Base-by-base conservation (phyloP, 1,140 invertebrate genomes). In the Zelostemma sp. region DNA sequence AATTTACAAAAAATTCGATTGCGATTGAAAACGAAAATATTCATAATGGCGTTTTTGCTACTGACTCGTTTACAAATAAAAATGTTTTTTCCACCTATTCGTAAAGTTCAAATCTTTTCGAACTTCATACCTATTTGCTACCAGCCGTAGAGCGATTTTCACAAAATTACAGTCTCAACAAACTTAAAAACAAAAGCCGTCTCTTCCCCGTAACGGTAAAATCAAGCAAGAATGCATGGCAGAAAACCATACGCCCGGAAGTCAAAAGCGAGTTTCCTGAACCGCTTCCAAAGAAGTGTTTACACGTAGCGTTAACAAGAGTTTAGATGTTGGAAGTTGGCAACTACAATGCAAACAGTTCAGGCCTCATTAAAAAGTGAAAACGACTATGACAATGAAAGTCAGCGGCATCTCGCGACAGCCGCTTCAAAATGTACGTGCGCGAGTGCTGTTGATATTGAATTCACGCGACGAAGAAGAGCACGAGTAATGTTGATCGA, bases 381-480 rank as follows among this genome's bases (percentile, higher is more conserved):
- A 16, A 43, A 14, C 41, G 41, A n/a, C 9, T 3, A 38, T n/a
- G 35, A 43, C 41, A 43, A 43, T 43, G 41, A 5, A n/a, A 35
- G 33, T 35, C 33, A 2, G 11, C 6, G 11, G 33, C 33, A 9
- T 5, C 33, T 35, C 33, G 33, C 33, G 33, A 35, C 5, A 35
- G 33, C n/a, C n/a, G 33, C 33, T 35, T 11, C 33, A 35, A 35
- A 28, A 40, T 11, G 41, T 43, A 11, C 35, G n/a, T 11, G 35
- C 12, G 35, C 3, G 35, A 11, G 35, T 38, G 35, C n/a, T n/a
- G 12, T 38, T n/a, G 2, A 47, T 12, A 18, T 47, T 47, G 16
- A 47, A 47, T 60, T 72, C 55, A 55, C 47, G 35, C 41, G 51
- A 49, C 38, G 49, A 25, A 25, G 47, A 70, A 55, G 53, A 40